A percentile compares a stretch with the other conserved stretches of the same genome.
phyloP scores from a whole-genome alignment of 2,888 invertebrate species.

The Bibio marci region DNA sequence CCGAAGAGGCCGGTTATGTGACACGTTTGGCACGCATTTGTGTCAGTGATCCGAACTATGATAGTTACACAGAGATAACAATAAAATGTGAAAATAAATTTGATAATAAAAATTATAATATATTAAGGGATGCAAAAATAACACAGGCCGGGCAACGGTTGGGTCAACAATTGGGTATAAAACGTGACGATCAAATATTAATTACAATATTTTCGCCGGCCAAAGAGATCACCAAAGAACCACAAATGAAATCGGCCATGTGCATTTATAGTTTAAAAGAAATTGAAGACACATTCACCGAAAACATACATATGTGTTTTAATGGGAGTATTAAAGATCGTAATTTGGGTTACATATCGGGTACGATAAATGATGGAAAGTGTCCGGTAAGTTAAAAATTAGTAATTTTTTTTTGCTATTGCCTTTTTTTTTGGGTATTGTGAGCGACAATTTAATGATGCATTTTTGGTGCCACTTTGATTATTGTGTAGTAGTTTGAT shows the following conservation, averaged over 20 bases:
- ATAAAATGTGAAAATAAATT: constrained; percentile 47
- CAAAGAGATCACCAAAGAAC: constrained; percentile 70
- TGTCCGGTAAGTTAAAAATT: no score
- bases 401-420: no score
- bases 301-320: constrained; percentile 95
- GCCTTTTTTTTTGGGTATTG: no score
- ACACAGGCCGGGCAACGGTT: constrained; percentile 69
- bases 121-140: constrained; percentile 85
- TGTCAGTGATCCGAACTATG: constrained; percentile 86
- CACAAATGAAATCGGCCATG: constrained; percentile 68
- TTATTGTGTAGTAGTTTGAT: no score
- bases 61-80: constrained; percentile 93
- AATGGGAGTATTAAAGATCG: constrained; percentile 86
- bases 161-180: constrained; percentile 64
- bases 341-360: constrained; percentile 81
- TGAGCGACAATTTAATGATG: background rate
- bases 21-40: constrained; percentile 84
- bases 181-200: constrained; percentile 62
- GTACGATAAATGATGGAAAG: constrained; percentile 77
- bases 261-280: constrained; percentile 84
- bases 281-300: constrained; percentile 83
- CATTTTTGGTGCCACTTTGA: background rate
- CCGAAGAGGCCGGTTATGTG: constrained; percentile 79
- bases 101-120: constrained; percentile 46
- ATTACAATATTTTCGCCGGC: constrained; percentile 84